A percentile compares a stretch with the other conserved stretches of the same genome.
Evolutionary conservation across 92 coral and sea anemone species (phyloP).

Genomic region (Umimayanthus kanabou): DNA sequence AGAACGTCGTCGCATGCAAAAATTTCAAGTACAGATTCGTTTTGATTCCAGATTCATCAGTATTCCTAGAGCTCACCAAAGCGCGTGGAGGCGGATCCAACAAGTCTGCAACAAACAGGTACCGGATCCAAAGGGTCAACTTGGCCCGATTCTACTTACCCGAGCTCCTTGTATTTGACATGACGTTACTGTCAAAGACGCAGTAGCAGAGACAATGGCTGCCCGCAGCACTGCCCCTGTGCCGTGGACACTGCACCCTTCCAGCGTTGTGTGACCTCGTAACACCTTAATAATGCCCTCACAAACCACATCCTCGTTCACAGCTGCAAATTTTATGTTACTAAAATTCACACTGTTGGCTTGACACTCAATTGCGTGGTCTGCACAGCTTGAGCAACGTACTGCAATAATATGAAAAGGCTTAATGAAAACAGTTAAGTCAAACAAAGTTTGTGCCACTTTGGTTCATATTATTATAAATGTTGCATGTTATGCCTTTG

Average conservation of each 20-base stretch:
- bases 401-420: slow-evolving; percentile 11
- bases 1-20: background rate
- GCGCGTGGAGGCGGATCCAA: background rate
- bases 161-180: slow-evolving; percentile 33
- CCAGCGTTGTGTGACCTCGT: slow-evolving; percentile 65
- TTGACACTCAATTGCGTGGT: slow-evolving; percentile 49
- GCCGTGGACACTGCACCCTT: slow-evolving; percentile 76
- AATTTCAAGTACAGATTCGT: background rate
- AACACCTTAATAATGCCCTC: slow-evolving; percentile 64
- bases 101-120: background rate
- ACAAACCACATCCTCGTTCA: slow-evolving; percentile 62
- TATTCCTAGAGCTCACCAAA: background rate
- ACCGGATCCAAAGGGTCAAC: background rate
- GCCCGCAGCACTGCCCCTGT: slow-evolving; percentile 61
- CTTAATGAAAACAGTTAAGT: background rate
- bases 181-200: slow-evolving; percentile 21
- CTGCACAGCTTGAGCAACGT: slow-evolving; percentile 35
- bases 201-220: slow-evolving; percentile 30
- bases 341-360: slow-evolving; percentile 63
- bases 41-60: background rate
- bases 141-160: background rate
- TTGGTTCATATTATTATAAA: background rate
- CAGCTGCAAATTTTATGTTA: slow-evolving; percentile 58
- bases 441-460: background rate
- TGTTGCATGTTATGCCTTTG: no score